Base-by-base conservation (phyloP, 2,888 invertebrate genomes). In the Biston betularia region DNA sequence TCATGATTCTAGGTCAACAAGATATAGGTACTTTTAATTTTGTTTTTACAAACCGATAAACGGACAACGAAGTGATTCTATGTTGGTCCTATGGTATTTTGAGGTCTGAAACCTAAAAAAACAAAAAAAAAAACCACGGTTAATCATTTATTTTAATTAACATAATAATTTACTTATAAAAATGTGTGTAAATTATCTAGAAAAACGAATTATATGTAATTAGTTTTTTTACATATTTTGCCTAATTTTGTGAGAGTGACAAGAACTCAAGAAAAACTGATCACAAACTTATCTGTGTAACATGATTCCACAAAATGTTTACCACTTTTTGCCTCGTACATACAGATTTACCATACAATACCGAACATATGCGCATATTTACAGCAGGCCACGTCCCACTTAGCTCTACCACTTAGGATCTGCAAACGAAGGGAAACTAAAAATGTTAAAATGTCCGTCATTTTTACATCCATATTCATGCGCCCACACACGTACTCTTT, bases 361-460 rank as follows among this genome's bases (percentile, higher is more conserved):
- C 69, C 77, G 82, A 76, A 82, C 83, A 82, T 86, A 89, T 90
- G 90, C 87, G 87, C 89, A 92, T 92, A 89, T 88, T 90, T 86
- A 88, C 77, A 74, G 74, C 70, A 75, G 73, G 75, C 72, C 65
- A 73, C 77, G 73, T 77, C 73, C 75, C 79, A 77, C 78, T 70
- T 70, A 63, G 79, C 78, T 81, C 80, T 73, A 73, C 74, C 75
- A 76, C 76, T 80, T 79, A 70, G 68, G 75, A 76, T 78, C 77
- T 82, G 85, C 86, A 77, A 88, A 85, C 75, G 79, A 81, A 67
- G 74, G 77, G 72, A 83, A 81, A 79, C 78, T 79, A 81, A 81
- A 80, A 83, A 70, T 59, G 11, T 67, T 60, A 49, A 83, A 81
- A 69, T 75, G 75, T 74, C 80, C 79, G 80, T 79, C 77, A 34